phyloP scores from a whole-genome alignment of 2,113 vertebrate genomes.

The Crotalus tigris region DNA sequence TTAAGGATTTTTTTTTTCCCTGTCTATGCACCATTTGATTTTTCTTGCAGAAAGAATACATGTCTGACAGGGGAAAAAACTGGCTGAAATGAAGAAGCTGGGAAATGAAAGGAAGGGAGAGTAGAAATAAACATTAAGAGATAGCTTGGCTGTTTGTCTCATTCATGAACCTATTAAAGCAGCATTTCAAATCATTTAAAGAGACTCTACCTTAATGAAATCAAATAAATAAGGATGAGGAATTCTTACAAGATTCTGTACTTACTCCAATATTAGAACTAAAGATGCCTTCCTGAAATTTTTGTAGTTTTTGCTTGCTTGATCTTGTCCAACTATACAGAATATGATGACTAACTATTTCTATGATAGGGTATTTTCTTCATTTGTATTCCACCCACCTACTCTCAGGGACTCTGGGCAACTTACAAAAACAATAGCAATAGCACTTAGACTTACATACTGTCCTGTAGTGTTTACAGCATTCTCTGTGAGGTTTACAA shows the following conservation, averaged over 20 bases:
- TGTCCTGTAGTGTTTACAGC: neutral
- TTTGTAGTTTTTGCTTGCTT: neutral
- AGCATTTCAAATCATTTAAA: neutral
- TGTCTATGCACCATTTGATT: neutral
- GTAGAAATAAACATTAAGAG: neutral
- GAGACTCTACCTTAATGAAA: neutral
- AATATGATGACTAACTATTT: neutral
- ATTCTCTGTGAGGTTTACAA: neutral
- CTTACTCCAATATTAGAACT: neutral
- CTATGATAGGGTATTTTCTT: neutral
- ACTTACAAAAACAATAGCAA: neutral
- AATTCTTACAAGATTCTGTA: neutral
- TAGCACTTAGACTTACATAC: neutral
- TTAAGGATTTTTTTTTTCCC: neutral
- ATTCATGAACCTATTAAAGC: neutral
- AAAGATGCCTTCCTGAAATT: neutral
- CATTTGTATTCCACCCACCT: neutral
- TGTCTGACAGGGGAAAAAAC: neutral
- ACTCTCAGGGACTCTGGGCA: neutral
- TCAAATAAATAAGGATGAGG: neutral
- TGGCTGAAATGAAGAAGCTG: neutral
- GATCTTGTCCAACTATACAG: neutral
- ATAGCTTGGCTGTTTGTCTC: neutral
- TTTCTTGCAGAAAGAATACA: neutral
- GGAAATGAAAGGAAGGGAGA: neutral